Percentiles rank a stretch among this genome's conserved stretches.
Conservation (phyloP, 1,140 invertebrate genomes). For the Heliconius nattereri region DNA sequence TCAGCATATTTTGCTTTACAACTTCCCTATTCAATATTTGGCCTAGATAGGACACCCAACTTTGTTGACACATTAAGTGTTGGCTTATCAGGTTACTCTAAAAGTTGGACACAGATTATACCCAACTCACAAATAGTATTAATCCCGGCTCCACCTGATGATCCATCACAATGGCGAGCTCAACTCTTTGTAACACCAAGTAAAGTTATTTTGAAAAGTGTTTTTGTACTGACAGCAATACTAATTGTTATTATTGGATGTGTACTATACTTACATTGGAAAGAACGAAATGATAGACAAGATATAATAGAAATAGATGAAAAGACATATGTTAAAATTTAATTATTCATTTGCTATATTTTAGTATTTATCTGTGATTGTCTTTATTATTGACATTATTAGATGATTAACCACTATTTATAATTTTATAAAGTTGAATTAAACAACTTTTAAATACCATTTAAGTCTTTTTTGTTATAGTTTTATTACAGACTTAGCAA, state of each 20-base stretch:
- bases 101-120: conserved; percentile 95
- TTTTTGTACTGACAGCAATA: conserved; percentile 92
- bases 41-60: conserved; percentile 97
- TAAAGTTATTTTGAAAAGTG: conserved; percentile 95
- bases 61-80: conserved; percentile 96
- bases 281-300: conserved; percentile 95
- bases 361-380: not conserved
- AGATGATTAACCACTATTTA: not conserved
- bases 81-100: conserved; percentile 86
- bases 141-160: conserved; percentile 91
- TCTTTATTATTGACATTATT: not conserved
- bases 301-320: conserved; percentile 86
- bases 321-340: conserved; percentile 73
- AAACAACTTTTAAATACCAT: not conserved
- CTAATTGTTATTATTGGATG: conserved; percentile 92
- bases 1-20: conserved; percentile 95
- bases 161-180: conserved; percentile 92
- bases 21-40: conserved; percentile 96
- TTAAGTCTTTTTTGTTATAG: not conserved
- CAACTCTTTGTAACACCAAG: conserved; percentile 98
- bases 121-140: conserved; percentile 98
- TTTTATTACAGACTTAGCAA: not conserved
- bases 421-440: conserved; percentile 14
- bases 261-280: conserved; percentile 94
- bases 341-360: conserved; percentile 20